These are phyloP conservation scores for Coptodon bakossiorum DNA, from an alignment of 2,113 vertebrate genomes.

Conservation along the genomic window DNA sequence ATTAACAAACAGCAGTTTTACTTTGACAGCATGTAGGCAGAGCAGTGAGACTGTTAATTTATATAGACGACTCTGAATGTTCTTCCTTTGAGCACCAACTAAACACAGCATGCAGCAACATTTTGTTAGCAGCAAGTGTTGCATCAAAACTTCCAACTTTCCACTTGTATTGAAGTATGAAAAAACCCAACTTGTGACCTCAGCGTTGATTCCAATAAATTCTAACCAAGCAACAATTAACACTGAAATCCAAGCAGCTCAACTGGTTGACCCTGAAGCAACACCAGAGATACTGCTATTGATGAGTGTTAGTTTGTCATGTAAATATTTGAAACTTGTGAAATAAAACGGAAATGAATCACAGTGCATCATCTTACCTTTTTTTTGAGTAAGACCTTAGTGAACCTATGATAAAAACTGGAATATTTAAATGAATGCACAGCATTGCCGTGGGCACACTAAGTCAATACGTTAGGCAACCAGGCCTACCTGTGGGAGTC, in stretches of 20 bases:
- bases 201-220: neutral
- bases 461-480: neutral
- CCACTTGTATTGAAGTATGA: neutral
- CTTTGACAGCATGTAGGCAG: neutral
- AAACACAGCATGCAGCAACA: neutral
- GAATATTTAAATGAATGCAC: neutral
- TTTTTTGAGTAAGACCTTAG: neutral
- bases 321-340: neutral
- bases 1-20: neutral
- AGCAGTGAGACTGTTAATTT: neutral
- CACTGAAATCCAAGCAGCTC: neutral
- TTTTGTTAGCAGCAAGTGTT: neutral
- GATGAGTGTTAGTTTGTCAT: neutral
- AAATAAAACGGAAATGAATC: neutral
- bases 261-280: neutral
- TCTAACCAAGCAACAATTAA: neutral
- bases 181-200: neutral
- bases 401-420: neutral
- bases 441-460: neutral
- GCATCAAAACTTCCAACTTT: neutral
- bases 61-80: neutral
- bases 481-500: slow-evolving; percentile 86
- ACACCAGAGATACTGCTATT: neutral
- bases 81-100: neutral
- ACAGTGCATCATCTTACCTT: neutral